Base-by-base conservation (phyloP, 2,797 vertebrate genomes). In the Pipistrellus nathusii region DNA sequence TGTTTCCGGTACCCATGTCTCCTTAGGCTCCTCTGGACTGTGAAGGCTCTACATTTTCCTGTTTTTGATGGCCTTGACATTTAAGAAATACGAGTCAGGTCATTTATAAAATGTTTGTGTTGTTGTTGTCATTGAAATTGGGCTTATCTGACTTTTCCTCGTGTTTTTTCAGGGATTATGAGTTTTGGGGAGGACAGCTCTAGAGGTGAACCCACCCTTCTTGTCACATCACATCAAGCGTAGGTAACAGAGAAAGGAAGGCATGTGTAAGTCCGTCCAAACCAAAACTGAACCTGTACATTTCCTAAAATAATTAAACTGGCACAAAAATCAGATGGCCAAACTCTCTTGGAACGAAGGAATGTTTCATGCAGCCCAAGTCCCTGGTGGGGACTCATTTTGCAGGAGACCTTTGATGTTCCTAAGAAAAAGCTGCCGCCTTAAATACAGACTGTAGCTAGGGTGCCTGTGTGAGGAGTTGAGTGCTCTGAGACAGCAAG, bases 181-280 rank as follows among this genome's bases (percentile, higher is more conserved):
- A 51, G 53, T 46, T 91, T 89, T 3, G 8, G 71, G 48, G 41
- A 94, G 32, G 66, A 46, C 5, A 46, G 11, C 41, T 7, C n/a
- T 62, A 72, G 15, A 84, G 17, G 38, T 81, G 51, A 77, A 77
- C 55, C 41, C 35, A 0, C 12, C 27, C 85, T 72, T 91, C 78
- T 90, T 59, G 20, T 71, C 46, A 30, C 38, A 48, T 32, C 46
- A 4, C 38, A 62, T 44, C 51, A 20, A 64, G 41, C 2, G 8
- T 51, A 21, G 12, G 1, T 53, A 62, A 35, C 87, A 96, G 97
- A 96, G 90, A 80, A 83, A 96, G 46, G 38, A 88, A 94, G 84
- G 91, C 53, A 69, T 0, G 12, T 69, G 81, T 27, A 81, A 94
- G 15, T 27, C 48, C n/a, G 13, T 57, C 64, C 35, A 51, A 94